Evolutionary conservation across 2,888 invertebrate species (phyloP), one percentile per base, ranked within the genome.

Genomic region (Pteria penguin): DNA sequence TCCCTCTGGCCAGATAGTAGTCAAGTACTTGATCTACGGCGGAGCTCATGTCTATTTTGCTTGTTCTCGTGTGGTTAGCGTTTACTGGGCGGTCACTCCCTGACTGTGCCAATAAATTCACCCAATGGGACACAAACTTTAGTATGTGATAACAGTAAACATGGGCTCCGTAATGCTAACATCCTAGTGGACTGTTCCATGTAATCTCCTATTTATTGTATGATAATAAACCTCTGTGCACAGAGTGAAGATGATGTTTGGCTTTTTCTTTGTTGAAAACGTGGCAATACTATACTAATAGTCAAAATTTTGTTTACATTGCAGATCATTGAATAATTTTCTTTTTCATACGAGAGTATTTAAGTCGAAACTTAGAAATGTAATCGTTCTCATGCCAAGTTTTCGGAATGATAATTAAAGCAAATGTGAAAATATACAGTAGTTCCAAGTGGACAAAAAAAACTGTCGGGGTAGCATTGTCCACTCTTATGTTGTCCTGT

Each of bases 11-110:
- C 76, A 52, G 58, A 58, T 72, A 78, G 84, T 85, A 85, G 84
- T 82, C 83, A 85, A 85, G 84, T 85, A 85, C 84, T 85, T 85
- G 84, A 58, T 81, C 82, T 85, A 85, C 84, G 70, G 82, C 82
- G 82, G 79, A 72, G 66, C 26, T 58, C 82, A 83, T 83, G 82
- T 76, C 75, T 62, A 78, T 78, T 78, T 29, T 27, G 45, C n/a
- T n/a, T n/a, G n/a, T n/a, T n/a, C n/a, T n/a, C n/a, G n/a, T n/a
- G n/a, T 52, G 52, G 2, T 52, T 4, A 18, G n/a, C 18, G 52
- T 11, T 45, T 8, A 52, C 4, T 22, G 22, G n/a, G n/a, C n/a
- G n/a, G n/a, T n/a, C n/a, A n/a, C n/a, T 65, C 33, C 27, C 31
- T 54, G 54, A 36, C n/a, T n/a, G n/a, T 24, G 54, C 31, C 31